phyloP scores from a whole-genome alignment of 92 coral and sea anemone genomes.

The Epizoanthus rinbou region DNA sequence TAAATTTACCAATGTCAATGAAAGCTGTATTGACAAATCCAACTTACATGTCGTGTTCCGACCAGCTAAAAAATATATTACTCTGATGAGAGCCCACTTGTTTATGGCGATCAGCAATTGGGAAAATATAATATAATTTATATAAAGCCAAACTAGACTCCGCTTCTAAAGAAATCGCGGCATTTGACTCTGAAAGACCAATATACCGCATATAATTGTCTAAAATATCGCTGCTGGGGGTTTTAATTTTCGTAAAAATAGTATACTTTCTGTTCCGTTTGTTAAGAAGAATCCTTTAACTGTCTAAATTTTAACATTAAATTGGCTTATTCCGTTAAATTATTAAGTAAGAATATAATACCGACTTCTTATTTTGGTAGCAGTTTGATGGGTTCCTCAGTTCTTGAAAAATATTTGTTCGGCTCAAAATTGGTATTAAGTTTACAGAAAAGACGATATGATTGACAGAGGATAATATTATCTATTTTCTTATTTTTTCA shows the following conservation, averaged over 20 bases:
- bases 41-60: not conserved
- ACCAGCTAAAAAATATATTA: not conserved
- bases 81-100: not conserved
- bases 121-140: not conserved
- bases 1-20: conserved; percentile 24
- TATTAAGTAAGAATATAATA: not conserved
- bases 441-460: not conserved
- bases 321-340: too few relatives aligned
- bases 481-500: not conserved
- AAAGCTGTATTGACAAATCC: conserved; percentile 40
- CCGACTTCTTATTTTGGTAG: not conserved
- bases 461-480: not conserved
- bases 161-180: conserved; percentile 4
- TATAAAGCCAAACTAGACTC: too few relatives aligned
- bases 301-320: too few relatives aligned
- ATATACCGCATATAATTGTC: not conserved
- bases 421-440: not conserved
- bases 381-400: not conserved
- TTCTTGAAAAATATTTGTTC: not conserved
- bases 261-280: too few relatives aligned
- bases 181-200: conserved; percentile 17
- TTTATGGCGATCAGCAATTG: not conserved
- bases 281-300: too few relatives aligned
- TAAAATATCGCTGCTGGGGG: not conserved
- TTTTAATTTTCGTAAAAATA: too few relatives aligned